These are phyloP conservation scores for Aerospiza tachiro DNA, from an alignment of 2,797 vertebrate genomes.

Conservation along the genomic window DNA sequence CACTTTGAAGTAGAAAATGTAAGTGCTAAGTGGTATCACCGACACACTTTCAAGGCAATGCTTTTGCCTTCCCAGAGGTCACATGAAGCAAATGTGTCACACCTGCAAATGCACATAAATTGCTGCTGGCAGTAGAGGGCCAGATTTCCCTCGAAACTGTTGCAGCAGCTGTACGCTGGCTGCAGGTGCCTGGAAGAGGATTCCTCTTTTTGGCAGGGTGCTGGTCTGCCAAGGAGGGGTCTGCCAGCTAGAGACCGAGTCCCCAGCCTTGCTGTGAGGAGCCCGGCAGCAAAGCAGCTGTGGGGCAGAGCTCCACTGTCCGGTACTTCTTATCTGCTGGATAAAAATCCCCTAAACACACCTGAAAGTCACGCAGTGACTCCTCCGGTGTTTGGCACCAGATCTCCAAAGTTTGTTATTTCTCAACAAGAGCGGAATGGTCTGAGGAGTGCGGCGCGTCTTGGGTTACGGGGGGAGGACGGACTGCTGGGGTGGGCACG, in stretches of 20 bases:
- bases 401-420: background rate
- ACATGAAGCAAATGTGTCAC: background rate
- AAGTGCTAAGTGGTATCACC: constrained; percentile 27
- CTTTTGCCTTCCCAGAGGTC: constrained; percentile 34
- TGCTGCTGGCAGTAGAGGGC: background rate
- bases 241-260: rapidly evolving
- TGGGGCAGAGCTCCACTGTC: background rate
- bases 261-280: background rate
- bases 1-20: constrained; percentile 38
- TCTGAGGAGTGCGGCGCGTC: rapidly evolving
- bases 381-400: background rate
- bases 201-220: background rate
- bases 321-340: background rate
- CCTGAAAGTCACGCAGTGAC: background rate
- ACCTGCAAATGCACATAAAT: constrained; percentile 16
- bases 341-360: background rate
- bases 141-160: background rate
- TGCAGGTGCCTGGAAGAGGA: background rate
- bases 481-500: background rate
- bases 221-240: background rate
- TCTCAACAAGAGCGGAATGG: background rate
- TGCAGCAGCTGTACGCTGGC: background rate
- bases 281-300: background rate
- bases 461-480: background rate
- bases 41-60: background rate